Conservation (phyloP, 2,797 vertebrate genomes). For the Intellagama lesueurii region DNA sequence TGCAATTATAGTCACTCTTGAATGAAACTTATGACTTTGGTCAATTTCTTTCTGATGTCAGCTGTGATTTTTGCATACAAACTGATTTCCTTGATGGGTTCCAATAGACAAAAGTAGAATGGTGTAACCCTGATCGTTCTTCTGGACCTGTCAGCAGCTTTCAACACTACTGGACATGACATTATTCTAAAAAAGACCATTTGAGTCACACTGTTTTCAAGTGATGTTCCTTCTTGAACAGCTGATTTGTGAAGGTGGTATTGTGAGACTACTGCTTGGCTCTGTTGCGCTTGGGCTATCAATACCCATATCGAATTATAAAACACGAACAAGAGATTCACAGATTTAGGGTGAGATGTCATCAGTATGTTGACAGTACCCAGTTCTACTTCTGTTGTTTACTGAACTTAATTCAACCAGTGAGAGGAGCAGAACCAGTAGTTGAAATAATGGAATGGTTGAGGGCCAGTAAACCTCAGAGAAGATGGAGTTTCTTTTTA, state of each 20-base stretch:
- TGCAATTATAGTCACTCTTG: background rate
- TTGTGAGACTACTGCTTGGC: background rate
- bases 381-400: background rate
- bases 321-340: background rate
- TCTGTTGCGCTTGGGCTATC: background rate
- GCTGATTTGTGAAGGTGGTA: background rate
- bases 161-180: background rate
- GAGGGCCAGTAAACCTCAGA: background rate
- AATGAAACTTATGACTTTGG: too few species aligned
- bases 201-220: background rate
- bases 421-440: background rate
- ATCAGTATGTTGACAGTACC: background rate
- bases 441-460: background rate
- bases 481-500: background rate
- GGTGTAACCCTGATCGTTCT: background rate
- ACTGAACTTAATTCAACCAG: background rate
- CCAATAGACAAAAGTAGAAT: background rate
- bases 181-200: background rate
- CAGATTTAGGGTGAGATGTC: background rate
- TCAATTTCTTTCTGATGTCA: background rate
- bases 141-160: background rate
- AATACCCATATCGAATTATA: background rate
- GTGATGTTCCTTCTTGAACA: background rate
- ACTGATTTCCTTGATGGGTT: background rate
- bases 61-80: background rate